These are phyloP conservation scores for Siniperca chuatsi DNA, from an alignment of 2,113 vertebrate genomes.

Conservation along the genomic window DNA sequence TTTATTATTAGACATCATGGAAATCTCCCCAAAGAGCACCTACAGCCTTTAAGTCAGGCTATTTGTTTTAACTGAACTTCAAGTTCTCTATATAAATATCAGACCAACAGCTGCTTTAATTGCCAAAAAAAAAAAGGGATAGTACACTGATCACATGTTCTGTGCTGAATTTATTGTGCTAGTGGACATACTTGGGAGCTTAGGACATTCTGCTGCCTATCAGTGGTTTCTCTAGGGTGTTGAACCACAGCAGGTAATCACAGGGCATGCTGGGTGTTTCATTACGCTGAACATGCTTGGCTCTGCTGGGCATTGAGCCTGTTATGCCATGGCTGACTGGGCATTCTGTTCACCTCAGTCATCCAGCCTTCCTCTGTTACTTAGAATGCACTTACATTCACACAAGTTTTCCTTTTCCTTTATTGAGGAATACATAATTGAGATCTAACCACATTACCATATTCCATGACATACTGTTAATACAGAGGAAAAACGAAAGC, in stretches of 20 bases:
- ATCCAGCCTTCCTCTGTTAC: constrained; percentile 1
- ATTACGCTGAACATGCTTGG: constrained; percentile 53
- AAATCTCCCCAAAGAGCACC: not conserved
- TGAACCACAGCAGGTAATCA: constrained; percentile 55
- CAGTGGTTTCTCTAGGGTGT: constrained; percentile 3
- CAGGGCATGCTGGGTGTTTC: constrained; percentile 62
- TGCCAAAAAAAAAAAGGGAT: constrained; percentile 1
- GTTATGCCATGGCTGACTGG: constrained; percentile 15
- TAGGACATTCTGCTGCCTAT: constrained; percentile 16
- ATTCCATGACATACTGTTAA: not conserved
- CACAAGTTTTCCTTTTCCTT: not conserved
- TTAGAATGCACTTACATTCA: not conserved
- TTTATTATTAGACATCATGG: not conserved
- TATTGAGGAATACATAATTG: not conserved
- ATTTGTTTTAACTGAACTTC: constrained; percentile 18
- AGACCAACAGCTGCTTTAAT: constrained; percentile 1
- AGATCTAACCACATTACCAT: not conserved
- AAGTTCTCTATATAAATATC: not conserved
- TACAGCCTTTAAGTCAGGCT: not conserved
- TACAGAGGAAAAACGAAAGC: not conserved
- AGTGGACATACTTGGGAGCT: not conserved
- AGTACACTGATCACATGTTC: not conserved
- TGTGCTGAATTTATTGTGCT: constrained; percentile 3
- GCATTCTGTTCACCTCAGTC: constrained; percentile 25
- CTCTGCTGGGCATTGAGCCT: constrained; percentile 16